phyloP scores from a whole-genome alignment of 2,113 vertebrate genomes.

The Pterophyllum scalare region DNA sequence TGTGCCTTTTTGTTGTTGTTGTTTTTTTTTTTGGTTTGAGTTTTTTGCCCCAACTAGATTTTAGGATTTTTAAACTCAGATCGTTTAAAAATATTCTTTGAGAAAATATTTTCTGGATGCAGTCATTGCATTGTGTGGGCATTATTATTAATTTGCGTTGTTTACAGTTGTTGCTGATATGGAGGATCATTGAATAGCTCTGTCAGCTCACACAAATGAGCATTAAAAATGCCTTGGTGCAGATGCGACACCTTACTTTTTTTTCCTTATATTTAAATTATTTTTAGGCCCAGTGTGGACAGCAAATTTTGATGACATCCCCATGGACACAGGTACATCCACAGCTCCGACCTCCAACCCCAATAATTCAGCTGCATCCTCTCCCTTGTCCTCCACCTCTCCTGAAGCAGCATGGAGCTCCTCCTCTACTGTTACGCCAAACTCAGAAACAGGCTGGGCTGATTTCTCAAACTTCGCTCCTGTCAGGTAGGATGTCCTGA shows the following conservation, averaged over 20 bases:
- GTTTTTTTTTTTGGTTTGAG: background rate
- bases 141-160: background rate
- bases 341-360: conserved; percentile 80
- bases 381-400: conserved; percentile 40
- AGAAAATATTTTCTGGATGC: background rate
- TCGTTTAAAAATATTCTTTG: no score
- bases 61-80: background rate
- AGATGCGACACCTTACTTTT: background rate
- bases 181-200: no score
- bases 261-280: background rate
- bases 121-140: background rate
- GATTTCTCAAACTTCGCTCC: conserved; percentile 92
- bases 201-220: no score
- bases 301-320: conserved; percentile 94
- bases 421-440: conserved; percentile 78
- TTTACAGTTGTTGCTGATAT: background rate
- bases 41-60: background rate
- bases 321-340: conserved; percentile 92
- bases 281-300: conserved; percentile 90
- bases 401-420: conserved; percentile 86
- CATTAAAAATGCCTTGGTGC: no score
- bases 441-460: conserved; percentile 91
- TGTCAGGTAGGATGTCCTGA: conserved; percentile 80
- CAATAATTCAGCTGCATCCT: conserved; percentile 58
- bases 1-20: background rate